Evolutionary conservation across 2,797 vertebrate genomes (phyloP), one percentile per base, ranked within the genome.

Genomic region (Phaenicophaeus curvirostris): DNA sequence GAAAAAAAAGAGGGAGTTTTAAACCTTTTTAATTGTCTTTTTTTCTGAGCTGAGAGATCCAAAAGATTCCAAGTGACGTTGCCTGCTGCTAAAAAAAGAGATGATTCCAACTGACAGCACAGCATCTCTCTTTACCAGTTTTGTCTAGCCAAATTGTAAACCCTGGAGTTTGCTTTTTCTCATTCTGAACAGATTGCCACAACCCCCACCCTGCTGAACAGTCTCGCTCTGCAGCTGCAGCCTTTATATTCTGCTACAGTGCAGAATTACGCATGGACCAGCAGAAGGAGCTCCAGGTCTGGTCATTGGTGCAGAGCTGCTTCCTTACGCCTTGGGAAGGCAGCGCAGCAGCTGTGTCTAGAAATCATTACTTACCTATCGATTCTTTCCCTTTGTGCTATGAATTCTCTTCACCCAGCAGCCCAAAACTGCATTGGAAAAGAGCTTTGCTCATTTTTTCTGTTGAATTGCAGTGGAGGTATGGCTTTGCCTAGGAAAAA

Each of bases 201-300:
- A 24, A 10, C 84, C 87, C 65, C 82, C 59, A 17, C 79, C 53
- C 91, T 54, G 68, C 82, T 1, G 30, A 90, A 20, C 11, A 14
- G 19, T 67, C 72, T 30, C 10, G 39, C 39, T 6, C 1, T 41
- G 83, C 96, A 86, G 94, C 93, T 88, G 94, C 92, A 94, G 84
- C 80, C 76, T 39, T 41, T 20, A 2, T 9, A 0, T 25, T 58
- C 83, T 68, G 90, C 69, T 42, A 11, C 44, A 13, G 90, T 96
- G 96, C 89, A 96, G 66, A 93, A 84, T 27, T 62, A 73, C 44
- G 69, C 82, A 42, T 33, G 18, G 84, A 27, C 96, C 96, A 96
- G 96, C 96, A 97, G 96, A 97, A 96, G 96, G 96, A 97, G 96
- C 96, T 97, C 95, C 93, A 92, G 44, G 91, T 65, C 96, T 84